Evolutionary conservation across 2,113 vertebrate genomes (phyloP), one percentile per base, ranked within the genome.

Genomic region (Camarhynchus parvulus): DNA sequence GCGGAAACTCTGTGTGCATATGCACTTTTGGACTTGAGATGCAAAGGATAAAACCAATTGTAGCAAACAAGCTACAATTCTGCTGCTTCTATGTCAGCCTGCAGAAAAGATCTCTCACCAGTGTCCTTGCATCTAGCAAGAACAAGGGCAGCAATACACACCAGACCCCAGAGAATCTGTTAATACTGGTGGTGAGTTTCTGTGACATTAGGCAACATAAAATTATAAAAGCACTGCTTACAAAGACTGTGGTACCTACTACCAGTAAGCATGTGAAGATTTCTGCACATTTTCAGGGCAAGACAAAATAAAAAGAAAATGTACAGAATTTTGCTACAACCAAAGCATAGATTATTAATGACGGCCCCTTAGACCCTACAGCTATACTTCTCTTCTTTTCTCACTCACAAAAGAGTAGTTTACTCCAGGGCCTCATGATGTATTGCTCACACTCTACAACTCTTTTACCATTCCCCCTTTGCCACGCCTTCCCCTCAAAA

Each of bases 11-110:
- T 53, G 61, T 52, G 37, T 64, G 52, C 69, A 68, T 44, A 9
- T 44, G 49, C 79, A 88, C 52, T 95, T 95, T 41, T 53, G n/a
- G 80, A 86, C 49, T 87, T 70, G 42, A 83, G 85, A 92, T 89
- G 83, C 37, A 82, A 79, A 84, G 53, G 83, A 92, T 83, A 90
- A 90, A 90, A 89, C 56, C 83, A 94, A 81, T 49, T 49, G 22
- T 18, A 86, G 72, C 44, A 75, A 81, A 76, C 77, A 95, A 84
- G 56, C 56, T 68, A 64, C 24, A 50, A 15, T 27, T 50, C 49
- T 18, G 62, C 41, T 79, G 70, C 82, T 91, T 58, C 83, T 63
- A 12, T 12, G 62, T 63, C 62, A 87, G 69, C 66, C 53, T 68
- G 69, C 55, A 83, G 83, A 61, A 82, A 46, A 58, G 46, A 41